Evolutionary conservation across 1,140 invertebrate species (phyloP), one percentile per base, ranked within the genome.

Genomic region (Camponotus floridanus): DNA sequence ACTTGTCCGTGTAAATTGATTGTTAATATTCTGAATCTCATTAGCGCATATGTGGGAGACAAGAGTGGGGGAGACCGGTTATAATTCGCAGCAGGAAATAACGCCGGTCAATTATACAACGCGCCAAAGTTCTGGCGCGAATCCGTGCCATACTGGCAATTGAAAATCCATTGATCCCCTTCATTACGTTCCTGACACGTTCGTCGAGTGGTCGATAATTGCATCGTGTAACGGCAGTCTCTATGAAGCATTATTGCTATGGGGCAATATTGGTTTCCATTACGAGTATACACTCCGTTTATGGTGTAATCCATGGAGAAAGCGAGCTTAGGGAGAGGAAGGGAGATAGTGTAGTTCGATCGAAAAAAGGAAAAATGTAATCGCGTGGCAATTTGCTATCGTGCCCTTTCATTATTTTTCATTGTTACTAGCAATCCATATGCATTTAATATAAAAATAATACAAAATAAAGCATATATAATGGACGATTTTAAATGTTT

Each of bases 181-280:
- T 89, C 76, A 90, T 90, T 87, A 87, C 68, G 79, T 59, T 87
- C 36, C 74, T 36, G 88, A 90, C 88, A 89, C 88, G 88, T 90
- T 85, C 88, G 62, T 65, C 7, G 45, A 64, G 36, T 76, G 67
- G 79, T 87, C 85, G 79, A 89, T 87, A 79, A 87, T 62, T 79
- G 55, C 36, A 55, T 39, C 51, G 42, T 36, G 78, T 61, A 74
- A 42, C 67, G 62, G 55, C 68, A 81, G 67, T 88, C 55, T 68
- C 64, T 68, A 59, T 59, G 70, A 76, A 55, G 70, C 78, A 88
- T 89, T 89, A 89, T 80, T n/a, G 39, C 18, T 85, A 79, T 67
- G 36, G 48, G 48, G 48, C 62, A 85, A 85, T 83, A 83, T 85
- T 85, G 61, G 55, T 79, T 79, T 85, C 48, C 64, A 76, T 76